Base-by-base conservation (phyloP, 2,888 invertebrate genomes). In the Thelaira solivaga region DNA sequence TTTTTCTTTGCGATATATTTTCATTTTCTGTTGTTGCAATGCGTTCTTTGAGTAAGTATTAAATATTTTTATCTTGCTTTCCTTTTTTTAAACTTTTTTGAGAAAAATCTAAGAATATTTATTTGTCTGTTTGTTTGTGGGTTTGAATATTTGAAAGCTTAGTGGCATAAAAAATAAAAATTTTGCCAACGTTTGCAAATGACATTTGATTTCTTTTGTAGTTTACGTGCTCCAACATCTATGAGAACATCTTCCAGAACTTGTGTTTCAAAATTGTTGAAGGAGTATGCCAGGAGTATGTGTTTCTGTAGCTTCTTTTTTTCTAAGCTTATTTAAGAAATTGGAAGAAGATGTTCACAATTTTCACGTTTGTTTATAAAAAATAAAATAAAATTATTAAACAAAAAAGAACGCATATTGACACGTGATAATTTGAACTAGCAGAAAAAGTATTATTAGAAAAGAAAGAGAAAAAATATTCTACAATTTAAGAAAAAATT, bases 201-300 rank as follows among this genome's bases (percentile, higher is more conserved):
- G 85, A 85, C 85, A 85, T 83, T 83, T 85, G 85, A 85, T 81
- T 81, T 81, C 72, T 65, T 80, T 74, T 76, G 78, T 74, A 71
- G 59, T 74, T 41, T 78, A 78, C 78, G 78, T 78, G 78, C 69
- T 53, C 10, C 29, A 69, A 36, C 18, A 36, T 51, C 61, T 22
- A 18, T n/a, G 4, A 34, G 51, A 43, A 34, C 41, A 53, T 51
- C 61, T 67, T 55, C 31, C 29, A n/a, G n/a, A n/a, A 10, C 45
- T 67, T 13, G 13, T 51, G 43, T 13, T 61, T 45, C 18, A 29
- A 34, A 49, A 39, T 22, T 11, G 45, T 53, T 51, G 55, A 26
- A 34, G 34, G 65, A 39, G 39, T 47, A 7, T 8, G 24, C 20
- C n/a, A n/a, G n/a, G n/a, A n/a, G 8, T 6, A 18, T 55, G 16